phyloP scores from a whole-genome alignment of 2,797 vertebrate species.

The Periparus ater region DNA sequence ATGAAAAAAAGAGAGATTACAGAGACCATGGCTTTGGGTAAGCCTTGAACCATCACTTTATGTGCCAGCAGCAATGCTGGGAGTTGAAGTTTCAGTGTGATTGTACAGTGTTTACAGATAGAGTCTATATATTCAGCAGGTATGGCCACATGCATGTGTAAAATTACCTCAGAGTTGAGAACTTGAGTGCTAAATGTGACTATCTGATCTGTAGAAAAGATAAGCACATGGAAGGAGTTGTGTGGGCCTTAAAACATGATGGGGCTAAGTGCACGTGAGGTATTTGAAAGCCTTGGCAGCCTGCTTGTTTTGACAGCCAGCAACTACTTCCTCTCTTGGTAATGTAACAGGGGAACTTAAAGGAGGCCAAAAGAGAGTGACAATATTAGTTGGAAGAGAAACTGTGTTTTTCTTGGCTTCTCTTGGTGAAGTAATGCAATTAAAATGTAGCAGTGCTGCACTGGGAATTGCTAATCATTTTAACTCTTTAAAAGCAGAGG shows the following conservation, averaged over 20 bases:
- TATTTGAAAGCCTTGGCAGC: neutral
- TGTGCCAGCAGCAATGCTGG: neutral
- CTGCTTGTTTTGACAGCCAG: neutral
- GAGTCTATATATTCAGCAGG: neutral
- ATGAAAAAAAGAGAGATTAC: neutral
- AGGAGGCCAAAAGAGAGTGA: neutral
- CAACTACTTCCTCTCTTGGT: neutral
- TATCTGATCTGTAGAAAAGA: neutral
- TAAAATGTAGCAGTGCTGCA: neutral
- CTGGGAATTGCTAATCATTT: neutral
- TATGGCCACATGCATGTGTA: neutral
- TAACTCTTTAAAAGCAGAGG: neutral
- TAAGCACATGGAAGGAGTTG: neutral
- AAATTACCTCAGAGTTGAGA: neutral
- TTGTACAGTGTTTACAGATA: neutral
- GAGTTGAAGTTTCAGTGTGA: neutral
- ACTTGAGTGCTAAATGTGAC: neutral
- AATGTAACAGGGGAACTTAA: neutral
- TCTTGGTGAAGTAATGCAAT: neutral
- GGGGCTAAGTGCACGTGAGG: fast-evolving
- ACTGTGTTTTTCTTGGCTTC: slow-evolving; percentile 23
- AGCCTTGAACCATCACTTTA: neutral
- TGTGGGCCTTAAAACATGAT: neutral
- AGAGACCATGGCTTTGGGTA: neutral
- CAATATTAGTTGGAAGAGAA: slow-evolving; percentile 22